phyloP scores from a whole-genome alignment of 2,888 invertebrate genomes.

The Cybosia mesomella region DNA sequence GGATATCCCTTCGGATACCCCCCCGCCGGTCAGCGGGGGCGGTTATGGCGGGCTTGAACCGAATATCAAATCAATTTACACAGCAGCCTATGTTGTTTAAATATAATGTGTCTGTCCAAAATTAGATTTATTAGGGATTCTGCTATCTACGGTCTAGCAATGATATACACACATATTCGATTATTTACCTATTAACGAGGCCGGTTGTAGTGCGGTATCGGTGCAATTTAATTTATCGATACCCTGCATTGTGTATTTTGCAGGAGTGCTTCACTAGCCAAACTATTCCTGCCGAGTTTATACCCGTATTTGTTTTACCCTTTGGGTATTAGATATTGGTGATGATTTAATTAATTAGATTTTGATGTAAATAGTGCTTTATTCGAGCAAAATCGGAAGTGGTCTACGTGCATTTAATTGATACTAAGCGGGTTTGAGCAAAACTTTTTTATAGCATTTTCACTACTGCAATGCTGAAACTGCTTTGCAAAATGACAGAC shows the following conservation, averaged over 20 bases:
- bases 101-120: slow-evolving; percentile 59
- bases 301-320: slow-evolving; percentile 63
- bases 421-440: neutral
- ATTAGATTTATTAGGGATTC: slow-evolving; percentile 67
- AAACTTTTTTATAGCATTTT: too few species aligned
- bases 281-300: slow-evolving; percentile 46
- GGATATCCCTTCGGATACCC: too few species aligned
- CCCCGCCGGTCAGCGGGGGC: too few species aligned
- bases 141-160: slow-evolving; percentile 42
- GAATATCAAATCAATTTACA: slow-evolving; percentile 50
- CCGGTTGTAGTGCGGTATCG: slow-evolving; percentile 57
- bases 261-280: slow-evolving; percentile 31
- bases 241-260: slow-evolving; percentile 54
- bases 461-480: too few species aligned
- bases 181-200: slow-evolving; percentile 75
- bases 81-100: slow-evolving; percentile 39
- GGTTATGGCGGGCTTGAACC: too few species aligned
- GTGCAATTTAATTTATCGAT: slow-evolving; percentile 80
- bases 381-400: slow-evolving; percentile 3
- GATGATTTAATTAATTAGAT: slow-evolving; percentile 64
- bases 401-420: neutral
- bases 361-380: slow-evolving; percentile 35
- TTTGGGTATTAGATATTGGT: slow-evolving; percentile 62
- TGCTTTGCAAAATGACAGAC: too few species aligned
- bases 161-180: slow-evolving; percentile 62